These are phyloP conservation scores for Tachystola acroxantha DNA, from an alignment of 2,888 invertebrate genomes.

Conservation along the genomic window DNA sequence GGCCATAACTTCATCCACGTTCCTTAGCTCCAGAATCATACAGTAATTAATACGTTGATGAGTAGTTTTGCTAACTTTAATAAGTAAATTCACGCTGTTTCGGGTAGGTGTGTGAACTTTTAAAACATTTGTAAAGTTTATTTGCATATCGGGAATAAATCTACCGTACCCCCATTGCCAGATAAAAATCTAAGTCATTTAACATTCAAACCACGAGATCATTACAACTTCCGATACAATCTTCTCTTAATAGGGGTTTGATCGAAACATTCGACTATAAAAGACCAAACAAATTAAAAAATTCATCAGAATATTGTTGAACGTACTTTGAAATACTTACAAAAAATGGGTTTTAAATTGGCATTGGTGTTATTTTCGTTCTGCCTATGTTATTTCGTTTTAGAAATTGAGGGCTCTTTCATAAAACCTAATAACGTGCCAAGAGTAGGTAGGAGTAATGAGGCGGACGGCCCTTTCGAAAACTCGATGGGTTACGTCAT, in stretches of 20 bases:
- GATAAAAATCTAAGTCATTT: neutral
- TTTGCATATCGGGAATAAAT: too few relatives aligned
- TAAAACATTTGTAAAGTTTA: too few relatives aligned
- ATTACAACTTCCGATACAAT: neutral
- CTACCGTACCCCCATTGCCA: neutral
- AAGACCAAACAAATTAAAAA: slow-evolving; percentile 18
- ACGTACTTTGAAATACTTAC: slow-evolving; percentile 16
- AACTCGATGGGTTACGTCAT: slow-evolving; percentile 65
- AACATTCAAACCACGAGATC: neutral
- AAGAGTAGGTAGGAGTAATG: slow-evolving; percentile 64
- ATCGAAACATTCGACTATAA: slow-evolving; percentile 48
- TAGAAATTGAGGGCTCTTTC: slow-evolving; percentile 49
- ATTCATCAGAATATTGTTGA: slow-evolving; percentile 23
- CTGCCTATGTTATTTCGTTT: slow-evolving; percentile 44
- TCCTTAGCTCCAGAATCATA: too few relatives aligned
- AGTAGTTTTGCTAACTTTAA: too few relatives aligned
- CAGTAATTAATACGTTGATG: too few relatives aligned
- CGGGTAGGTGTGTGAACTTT: too few relatives aligned
- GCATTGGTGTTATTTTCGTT: slow-evolving; percentile 36
- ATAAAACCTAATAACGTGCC: slow-evolving; percentile 69
- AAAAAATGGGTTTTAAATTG: slow-evolving; percentile 47
- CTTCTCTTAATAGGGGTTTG: slow-evolving; percentile 37
- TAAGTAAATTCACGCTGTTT: too few relatives aligned
- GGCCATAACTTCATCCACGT: too few relatives aligned
- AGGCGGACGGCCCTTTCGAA: slow-evolving; percentile 51